These are phyloP conservation scores for Anastrepha obliqua DNA, from an alignment of 1,140 invertebrate species.

Conservation along the genomic window DNA sequence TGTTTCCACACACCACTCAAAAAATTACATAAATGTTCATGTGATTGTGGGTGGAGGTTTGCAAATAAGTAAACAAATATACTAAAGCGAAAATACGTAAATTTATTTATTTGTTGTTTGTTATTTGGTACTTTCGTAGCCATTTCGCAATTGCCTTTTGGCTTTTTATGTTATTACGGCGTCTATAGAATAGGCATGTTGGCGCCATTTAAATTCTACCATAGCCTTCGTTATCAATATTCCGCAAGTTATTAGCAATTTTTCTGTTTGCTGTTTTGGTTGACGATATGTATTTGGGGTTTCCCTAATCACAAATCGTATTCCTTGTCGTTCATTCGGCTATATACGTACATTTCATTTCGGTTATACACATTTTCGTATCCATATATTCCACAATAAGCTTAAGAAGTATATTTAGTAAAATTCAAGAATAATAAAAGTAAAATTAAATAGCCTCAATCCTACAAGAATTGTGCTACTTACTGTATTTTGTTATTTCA, in stretches of 20 bases:
- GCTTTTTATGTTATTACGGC: conserved; percentile 44
- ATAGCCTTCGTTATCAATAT: conserved; percentile 46
- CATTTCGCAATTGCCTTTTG: conserved; percentile 52
- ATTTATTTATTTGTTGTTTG: conserved; percentile 50
- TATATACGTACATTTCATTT: too few relatives aligned
- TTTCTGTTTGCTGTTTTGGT: background rate
- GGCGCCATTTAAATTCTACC: conserved; percentile 45
- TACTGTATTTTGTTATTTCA: too few relatives aligned
- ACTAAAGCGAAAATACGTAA: conserved; percentile 41
- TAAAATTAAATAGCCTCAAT: conserved; percentile 27
- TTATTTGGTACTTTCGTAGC: conserved; percentile 48
- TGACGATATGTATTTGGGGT: background rate
- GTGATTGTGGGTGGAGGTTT: background rate
- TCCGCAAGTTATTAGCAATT: conserved; percentile 8
- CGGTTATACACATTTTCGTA: too few relatives aligned
- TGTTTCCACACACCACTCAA: conserved; percentile 19
- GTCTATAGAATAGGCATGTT: conserved; percentile 30
- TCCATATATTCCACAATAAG: too few relatives aligned
- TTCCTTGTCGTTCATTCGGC: too few relatives aligned
- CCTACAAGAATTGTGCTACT: background rate
- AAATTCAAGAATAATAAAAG: background rate
- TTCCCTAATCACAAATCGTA: too few relatives aligned
- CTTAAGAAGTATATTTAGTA: too few relatives aligned
- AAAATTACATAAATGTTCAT: conserved; percentile 22
- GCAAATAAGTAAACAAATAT: conserved; percentile 51